Base-by-base conservation (phyloP, 2,113 vertebrate genomes). In the Phalacrocorax pelagicus region DNA sequence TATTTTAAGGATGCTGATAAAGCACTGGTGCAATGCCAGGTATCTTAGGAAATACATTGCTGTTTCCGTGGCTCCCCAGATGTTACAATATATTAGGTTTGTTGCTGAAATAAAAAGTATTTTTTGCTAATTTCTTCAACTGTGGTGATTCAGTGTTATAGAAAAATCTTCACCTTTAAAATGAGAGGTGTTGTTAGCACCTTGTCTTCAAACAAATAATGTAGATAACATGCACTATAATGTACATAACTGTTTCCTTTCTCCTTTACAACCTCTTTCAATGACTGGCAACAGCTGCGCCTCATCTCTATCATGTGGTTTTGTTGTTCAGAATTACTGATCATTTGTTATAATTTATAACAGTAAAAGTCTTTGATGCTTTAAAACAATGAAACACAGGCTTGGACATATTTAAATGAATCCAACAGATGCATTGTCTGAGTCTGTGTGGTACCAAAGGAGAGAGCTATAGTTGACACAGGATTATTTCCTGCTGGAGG, bases 401-500 rank as follows among this genome's bases (percentile, higher is more conserved):
- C 62, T 71, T 81, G 82, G 74, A 66, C 17, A 22, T 89, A 88
- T 82, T 97, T 91, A 87, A 97, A 94, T 51, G 61, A 96, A 92
- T 94, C 83, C 66, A 85, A 78, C 75, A 84, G 70, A 74, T 73
- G 46, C 81, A 59, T 94, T 95, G 93, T 91, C 44, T 69, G 62
- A 93, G 80, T 67, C 38, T 69, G 54, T 91, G 34, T 1, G 2
- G 81, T 88, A 97, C 88, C 65, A 77, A 90, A 96, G 92, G 73
- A 88, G 88, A 93, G 80, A 73, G 54, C 57, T 87, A 12, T 71
- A 81, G 86, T 4, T 63, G 72, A 96, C 94, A 95, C 42, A 72
- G 88, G 96, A 94, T 95, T 95, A 59, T 96, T 97, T 96, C 86
- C 91, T 94, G 85, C 87, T 98, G 98, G 97, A 92, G 29, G 38